phyloP scores from a whole-genome alignment of 1,140 invertebrate species.

The Tyrophagus putrescentiae region DNA sequence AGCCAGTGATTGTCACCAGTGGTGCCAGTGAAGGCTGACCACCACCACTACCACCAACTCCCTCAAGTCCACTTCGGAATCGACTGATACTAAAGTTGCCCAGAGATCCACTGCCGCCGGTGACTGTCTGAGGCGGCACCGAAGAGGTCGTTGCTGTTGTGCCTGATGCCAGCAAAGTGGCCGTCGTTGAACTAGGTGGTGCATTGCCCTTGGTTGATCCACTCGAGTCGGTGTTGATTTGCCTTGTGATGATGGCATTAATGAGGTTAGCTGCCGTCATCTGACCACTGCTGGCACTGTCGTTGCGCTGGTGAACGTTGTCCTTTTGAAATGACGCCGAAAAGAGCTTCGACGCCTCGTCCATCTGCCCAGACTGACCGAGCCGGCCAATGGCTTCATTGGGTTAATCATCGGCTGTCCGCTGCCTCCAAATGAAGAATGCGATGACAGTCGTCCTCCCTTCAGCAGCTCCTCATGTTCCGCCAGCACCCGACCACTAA shows the following conservation, averaged over 20 bases:
- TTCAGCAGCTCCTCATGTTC: slow-evolving; percentile 12
- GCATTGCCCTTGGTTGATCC: neutral
- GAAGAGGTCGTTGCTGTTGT: too few relatives aligned
- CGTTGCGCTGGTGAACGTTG: slow-evolving; percentile 23
- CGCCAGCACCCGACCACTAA: too few relatives aligned
- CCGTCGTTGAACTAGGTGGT: neutral
- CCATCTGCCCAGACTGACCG: slow-evolving; percentile 25
- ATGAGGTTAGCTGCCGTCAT: slow-evolving; percentile 82
- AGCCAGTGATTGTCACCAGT: too few relatives aligned
- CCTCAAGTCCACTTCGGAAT: neutral
- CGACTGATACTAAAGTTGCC: neutral
- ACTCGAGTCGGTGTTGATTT: slow-evolving; percentile 52
- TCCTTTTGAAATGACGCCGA: slow-evolving; percentile 31
- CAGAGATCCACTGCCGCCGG: neutral
- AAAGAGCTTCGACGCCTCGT: slow-evolving; percentile 29
- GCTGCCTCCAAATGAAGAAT: too few relatives aligned
- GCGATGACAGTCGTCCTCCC: neutral
- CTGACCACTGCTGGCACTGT: slow-evolving; percentile 27
- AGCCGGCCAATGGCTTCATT: slow-evolving; percentile 6
- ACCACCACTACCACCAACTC: too few relatives aligned
- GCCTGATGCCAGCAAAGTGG: too few relatives aligned
- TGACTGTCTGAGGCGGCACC: too few relatives aligned
- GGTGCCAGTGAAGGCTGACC: too few relatives aligned
- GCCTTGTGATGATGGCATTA: slow-evolving; percentile 86
- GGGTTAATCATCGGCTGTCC: too few relatives aligned